Evolutionary conservation across 2,797 vertebrate species (phyloP), one percentile per base, ranked within the genome.

Genomic region (Protonibea diacanthus): DNA sequence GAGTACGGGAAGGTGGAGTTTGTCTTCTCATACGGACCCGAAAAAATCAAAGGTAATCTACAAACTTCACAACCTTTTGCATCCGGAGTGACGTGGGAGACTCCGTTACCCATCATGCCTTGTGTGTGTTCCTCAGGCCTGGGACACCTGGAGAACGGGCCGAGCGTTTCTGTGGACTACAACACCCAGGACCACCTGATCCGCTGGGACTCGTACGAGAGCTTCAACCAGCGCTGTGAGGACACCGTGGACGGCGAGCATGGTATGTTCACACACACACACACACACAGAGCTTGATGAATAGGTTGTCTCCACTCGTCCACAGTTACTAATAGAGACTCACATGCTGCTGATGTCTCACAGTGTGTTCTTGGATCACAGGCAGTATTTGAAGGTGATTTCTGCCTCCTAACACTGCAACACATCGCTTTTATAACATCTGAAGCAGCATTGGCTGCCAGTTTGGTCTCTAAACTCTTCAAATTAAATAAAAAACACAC

Each of bases 1-100:
- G 98, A 99, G 82, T 97, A 99, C 0, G 97, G 98, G 15, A 99
- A 99, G 88, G 98, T 99, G 91, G 98, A 99, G 87, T 99, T 99
- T 18, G 96, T 99, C 58, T 99, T 99, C 91, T 99, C 98, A 18
- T 99, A 98, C 0, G 97, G 94, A n/a, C 97, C 98, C 0, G 97
- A 99, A 88, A 99, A 99, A 94, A 99, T 99, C 78, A 96, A 95
- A 97, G 98, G 98, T 98, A 95, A 53, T 33, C 2, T 38, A 38
- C 33, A 33, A 33, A 33, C 6, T 6, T 29, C 29, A 29, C 29
- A 33, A 8, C 7, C 8, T 38, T n/a, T 21, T 55, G 2, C 9
- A 2, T 40, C 18, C 33, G 11, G 10, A 53, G 10, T 29, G 33
- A 55, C 13, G 0, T 73, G 9, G 25, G 17, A 51, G 48, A 38